These are phyloP conservation scores for Chaenogobius annularis DNA, from an alignment of 2,113 vertebrate species.

Conservation along the genomic window DNA sequence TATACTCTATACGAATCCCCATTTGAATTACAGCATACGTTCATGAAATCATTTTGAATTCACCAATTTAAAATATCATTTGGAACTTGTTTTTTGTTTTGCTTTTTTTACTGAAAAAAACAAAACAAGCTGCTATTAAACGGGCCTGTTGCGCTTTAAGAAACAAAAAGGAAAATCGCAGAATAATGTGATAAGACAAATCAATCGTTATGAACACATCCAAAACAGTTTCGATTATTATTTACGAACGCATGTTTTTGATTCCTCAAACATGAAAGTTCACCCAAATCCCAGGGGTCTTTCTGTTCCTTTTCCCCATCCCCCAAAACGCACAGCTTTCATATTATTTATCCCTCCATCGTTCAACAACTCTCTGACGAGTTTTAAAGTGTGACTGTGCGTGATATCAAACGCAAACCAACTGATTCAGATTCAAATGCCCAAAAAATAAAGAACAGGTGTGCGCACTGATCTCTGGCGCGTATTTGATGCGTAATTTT, in stretches of 20 bases:
- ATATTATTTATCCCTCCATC: not conserved
- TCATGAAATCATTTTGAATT: not conserved
- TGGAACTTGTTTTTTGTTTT: not conserved
- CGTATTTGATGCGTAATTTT: not conserved
- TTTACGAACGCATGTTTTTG: not conserved
- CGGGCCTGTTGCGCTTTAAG: constrained; percentile 5
- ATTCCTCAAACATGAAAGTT: not conserved
- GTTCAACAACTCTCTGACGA: not conserved
- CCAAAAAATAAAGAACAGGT: not conserved
- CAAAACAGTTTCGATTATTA: no score
- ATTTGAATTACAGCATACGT: not conserved
- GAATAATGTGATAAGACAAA: not conserved
- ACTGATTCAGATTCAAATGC: not conserved
- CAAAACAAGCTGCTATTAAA: not conserved
- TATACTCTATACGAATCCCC: not conserved
- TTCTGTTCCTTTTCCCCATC: not conserved
- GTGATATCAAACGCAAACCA: not conserved
- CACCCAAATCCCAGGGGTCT: not conserved
- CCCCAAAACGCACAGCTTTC: not conserved
- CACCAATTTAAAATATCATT: not conserved
- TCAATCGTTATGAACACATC: not conserved
- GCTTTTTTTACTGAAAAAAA: not conserved
- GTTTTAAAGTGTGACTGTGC: not conserved
- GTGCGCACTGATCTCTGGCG: not conserved
- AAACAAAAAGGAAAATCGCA: not conserved